Evolutionary conservation across 23 tunicate genomes (phyloP).

Genomic region (Corella eumyota): DNA sequence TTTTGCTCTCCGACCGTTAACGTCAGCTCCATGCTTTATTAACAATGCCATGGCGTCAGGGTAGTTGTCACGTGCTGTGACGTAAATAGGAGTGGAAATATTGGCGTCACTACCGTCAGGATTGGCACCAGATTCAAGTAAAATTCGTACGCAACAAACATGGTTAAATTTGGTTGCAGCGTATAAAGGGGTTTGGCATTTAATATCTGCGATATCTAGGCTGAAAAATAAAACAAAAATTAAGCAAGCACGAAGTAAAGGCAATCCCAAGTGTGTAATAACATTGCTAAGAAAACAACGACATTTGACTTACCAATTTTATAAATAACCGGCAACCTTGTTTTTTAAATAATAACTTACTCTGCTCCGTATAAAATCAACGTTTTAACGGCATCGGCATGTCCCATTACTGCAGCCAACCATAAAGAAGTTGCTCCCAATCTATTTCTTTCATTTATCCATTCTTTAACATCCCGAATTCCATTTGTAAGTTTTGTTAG

Average conservation of each 20-base stretch:
- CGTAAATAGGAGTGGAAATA: constrained; percentile 62
- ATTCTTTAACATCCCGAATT: too few relatives aligned
- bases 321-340: neutral
- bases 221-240: constrained; percentile 26
- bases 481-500: too few relatives aligned
- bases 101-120: constrained; percentile 66
- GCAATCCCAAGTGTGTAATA: too few relatives aligned
- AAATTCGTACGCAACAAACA: constrained; percentile 20
- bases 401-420: constrained; percentile 79
- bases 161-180: constrained; percentile 83
- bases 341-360: constrained; percentile 27
- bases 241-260: too few relatives aligned
- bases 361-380: constrained; percentile 52
- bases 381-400: constrained; percentile 39
- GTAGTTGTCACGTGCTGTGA: constrained; percentile 68
- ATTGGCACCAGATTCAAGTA: constrained; percentile 75
- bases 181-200: constrained; percentile 82
- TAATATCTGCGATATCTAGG: constrained; percentile 57
- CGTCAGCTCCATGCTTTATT: constrained; percentile 71
- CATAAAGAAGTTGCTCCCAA: constrained; percentile 67
- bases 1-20: constrained; percentile 51
- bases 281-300: too few relatives aligned
- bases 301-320: neutral
- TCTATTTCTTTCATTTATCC: constrained; percentile 47
- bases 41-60: constrained; percentile 38